Evolutionary conservation across 2,797 vertebrate genomes (phyloP).

Genomic region (Rhynchotus rufescens): DNA sequence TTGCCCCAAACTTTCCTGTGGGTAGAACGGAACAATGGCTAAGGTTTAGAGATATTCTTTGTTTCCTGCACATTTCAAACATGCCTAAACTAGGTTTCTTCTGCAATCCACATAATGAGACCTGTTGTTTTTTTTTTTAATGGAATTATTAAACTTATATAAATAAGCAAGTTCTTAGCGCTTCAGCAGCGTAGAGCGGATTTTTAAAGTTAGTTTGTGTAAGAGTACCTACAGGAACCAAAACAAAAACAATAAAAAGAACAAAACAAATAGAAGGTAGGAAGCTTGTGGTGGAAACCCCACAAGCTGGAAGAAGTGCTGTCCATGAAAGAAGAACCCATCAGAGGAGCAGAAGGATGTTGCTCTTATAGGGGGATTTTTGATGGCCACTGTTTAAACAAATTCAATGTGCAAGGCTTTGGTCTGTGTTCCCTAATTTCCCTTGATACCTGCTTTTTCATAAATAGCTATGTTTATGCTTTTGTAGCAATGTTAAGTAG

Average conservation of each 20-base stretch:
- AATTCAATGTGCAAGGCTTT: neutral
- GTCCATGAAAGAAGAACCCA: neutral
- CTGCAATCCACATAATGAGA: neutral
- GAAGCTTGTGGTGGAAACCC: neutral
- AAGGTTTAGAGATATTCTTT: neutral
- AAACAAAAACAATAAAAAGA: neutral
- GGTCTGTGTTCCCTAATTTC: neutral
- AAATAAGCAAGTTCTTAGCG: neutral
- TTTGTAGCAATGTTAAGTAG: neutral
- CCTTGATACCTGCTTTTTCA: neutral
- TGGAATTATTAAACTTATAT: neutral
- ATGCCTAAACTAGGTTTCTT: neutral
- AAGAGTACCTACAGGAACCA: neutral
- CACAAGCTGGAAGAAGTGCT: neutral
- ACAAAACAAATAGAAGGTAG: neutral
- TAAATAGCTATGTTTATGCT: neutral
- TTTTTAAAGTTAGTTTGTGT: neutral
- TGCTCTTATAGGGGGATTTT: neutral
- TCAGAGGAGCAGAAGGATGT: neutral
- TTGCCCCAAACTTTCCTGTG: neutral
- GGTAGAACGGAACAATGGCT: neutral
- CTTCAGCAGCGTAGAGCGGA: neutral
- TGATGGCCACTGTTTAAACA: neutral
- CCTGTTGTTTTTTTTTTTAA: neutral
- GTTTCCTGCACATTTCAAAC: neutral